These are phyloP conservation scores for Arctopsyche grandis DNA, from an alignment of 1,140 invertebrate species.

Conservation along the genomic window DNA sequence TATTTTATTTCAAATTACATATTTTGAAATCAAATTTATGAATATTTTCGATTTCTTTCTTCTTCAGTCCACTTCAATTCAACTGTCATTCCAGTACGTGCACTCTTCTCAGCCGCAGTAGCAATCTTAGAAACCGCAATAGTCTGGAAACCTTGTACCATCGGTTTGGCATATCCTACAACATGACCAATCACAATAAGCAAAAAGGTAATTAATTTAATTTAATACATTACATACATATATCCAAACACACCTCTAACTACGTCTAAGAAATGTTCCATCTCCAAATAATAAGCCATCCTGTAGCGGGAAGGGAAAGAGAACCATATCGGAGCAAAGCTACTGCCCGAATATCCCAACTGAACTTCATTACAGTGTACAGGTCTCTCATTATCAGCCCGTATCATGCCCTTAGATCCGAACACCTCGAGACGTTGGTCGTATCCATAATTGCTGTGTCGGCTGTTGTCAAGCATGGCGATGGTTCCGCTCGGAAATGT, in stretches of 20 bases:
- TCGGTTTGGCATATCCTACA: constrained; percentile 60
- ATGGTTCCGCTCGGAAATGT: constrained; percentile 73
- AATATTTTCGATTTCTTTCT: constrained; percentile 48
- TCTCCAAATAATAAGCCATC: constrained; percentile 69
- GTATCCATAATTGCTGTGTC: constrained; percentile 74
- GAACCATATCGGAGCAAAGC: constrained; percentile 68
- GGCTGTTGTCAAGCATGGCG: constrained; percentile 72
- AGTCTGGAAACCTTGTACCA: constrained; percentile 65
- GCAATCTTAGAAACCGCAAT: constrained; percentile 69
- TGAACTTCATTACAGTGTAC: constrained; percentile 63
- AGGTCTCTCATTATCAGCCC: constrained; percentile 69
- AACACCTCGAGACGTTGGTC: constrained; percentile 78
- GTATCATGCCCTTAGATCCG: constrained; percentile 70
- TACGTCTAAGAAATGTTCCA: constrained; percentile 75
- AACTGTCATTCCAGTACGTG: constrained; percentile 64
- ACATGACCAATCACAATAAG: neutral
- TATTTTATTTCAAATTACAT: too few species aligned
- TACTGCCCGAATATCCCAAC: constrained; percentile 61
- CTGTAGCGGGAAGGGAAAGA: constrained; percentile 73
- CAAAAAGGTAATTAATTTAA: constrained; percentile 1
- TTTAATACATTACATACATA: neutral
- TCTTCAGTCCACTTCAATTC: constrained; percentile 62
- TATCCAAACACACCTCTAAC: constrained; percentile 64
- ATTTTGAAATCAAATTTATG: neutral
- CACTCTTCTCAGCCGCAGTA: constrained; percentile 67